phyloP scores from a whole-genome alignment of 37 sponge, comb jelly and placozoan species.

The Halichondria panicea region DNA sequence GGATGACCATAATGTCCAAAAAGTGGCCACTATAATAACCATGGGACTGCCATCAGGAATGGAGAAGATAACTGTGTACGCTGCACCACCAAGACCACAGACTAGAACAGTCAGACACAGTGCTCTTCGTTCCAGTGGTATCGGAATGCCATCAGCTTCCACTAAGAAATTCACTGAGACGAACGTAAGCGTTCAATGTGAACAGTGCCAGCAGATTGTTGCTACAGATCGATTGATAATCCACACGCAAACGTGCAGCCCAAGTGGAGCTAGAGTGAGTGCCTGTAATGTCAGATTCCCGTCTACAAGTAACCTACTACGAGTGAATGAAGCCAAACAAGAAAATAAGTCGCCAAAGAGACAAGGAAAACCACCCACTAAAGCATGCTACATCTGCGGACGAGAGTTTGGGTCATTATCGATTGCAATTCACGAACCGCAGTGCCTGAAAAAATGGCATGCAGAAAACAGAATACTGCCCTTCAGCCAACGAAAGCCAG shows the following conservation, averaged over 20 bases:
- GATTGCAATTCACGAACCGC: slow-evolving; percentile 80
- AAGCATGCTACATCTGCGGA: slow-evolving; percentile 82
- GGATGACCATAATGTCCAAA: background rate
- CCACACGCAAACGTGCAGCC: slow-evolving; percentile 10
- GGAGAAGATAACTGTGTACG: too few species aligned
- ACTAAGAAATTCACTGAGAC: too few species aligned
- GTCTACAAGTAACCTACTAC: background rate
- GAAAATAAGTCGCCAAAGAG: background rate
- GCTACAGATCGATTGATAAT: background rate
- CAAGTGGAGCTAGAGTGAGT: background rate
- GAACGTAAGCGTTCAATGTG: background rate
- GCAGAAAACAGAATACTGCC: slow-evolving; percentile 57
- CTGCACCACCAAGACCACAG: slow-evolving; percentile 14
- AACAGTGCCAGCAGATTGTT: background rate
- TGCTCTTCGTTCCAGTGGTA: background rate
- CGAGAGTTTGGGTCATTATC: slow-evolving; percentile 73
- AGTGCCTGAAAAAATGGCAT: slow-evolving; percentile 72
- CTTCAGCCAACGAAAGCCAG: slow-evolving; percentile 37
- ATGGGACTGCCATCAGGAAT: too few species aligned
- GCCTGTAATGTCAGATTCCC: slow-evolving; percentile 13
- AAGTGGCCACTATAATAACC: too few species aligned
- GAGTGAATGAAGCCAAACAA: background rate
- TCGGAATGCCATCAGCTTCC: background rate
- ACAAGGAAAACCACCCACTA: slow-evolving; percentile 18
- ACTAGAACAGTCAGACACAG: slow-evolving; percentile 11